Conservation (phyloP, 2,797 vertebrate genomes). For the Acanthopagrus latus region DNA sequence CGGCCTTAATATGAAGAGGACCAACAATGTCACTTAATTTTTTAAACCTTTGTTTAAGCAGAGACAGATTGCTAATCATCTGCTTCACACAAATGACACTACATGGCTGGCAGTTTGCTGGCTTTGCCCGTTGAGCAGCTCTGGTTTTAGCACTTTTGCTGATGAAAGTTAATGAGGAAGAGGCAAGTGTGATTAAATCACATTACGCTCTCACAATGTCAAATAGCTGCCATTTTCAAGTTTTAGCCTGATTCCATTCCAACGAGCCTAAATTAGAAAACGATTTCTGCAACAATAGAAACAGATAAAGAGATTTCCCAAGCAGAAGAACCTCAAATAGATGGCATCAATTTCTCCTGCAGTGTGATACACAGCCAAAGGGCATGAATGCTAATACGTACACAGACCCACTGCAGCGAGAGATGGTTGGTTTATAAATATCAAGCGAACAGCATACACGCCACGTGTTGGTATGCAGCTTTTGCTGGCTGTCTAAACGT, state of each 20-base stretch:
- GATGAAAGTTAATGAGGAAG: constrained; percentile 55
- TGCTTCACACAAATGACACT: constrained; percentile 28
- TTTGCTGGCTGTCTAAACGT: constrained; percentile 64
- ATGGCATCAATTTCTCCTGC: constrained; percentile 22
- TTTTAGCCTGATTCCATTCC: constrained; percentile 32
- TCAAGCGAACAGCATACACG: constrained; percentile 52
- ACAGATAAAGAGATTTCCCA: constrained; percentile 28
- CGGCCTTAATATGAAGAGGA: constrained; percentile 1
- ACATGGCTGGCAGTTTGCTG: constrained; percentile 37
- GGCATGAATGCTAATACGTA: constrained; percentile 45
- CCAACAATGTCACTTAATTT: background rate
- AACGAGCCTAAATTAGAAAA: constrained; percentile 44
- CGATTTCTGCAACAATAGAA: constrained; percentile 35
- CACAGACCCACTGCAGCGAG: constrained; percentile 29
- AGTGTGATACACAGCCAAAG: constrained; percentile 35
- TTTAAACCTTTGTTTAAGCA: constrained; percentile 15
- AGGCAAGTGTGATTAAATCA: constrained; percentile 56
- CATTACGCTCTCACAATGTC: constrained; percentile 20
- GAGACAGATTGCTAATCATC: constrained; percentile 36
- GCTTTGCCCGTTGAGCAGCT: constrained; percentile 39
- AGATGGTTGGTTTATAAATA: constrained; percentile 60
- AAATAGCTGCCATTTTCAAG: constrained; percentile 49
- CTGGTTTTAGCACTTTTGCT: constrained; percentile 35
- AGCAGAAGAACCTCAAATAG: constrained; percentile 25
- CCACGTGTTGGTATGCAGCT: constrained; percentile 52